Evolutionary conservation across 2,797 vertebrate species (phyloP), one percentile per base, ranked within the genome.

Genomic region (Eulemur coronatus): DNA sequence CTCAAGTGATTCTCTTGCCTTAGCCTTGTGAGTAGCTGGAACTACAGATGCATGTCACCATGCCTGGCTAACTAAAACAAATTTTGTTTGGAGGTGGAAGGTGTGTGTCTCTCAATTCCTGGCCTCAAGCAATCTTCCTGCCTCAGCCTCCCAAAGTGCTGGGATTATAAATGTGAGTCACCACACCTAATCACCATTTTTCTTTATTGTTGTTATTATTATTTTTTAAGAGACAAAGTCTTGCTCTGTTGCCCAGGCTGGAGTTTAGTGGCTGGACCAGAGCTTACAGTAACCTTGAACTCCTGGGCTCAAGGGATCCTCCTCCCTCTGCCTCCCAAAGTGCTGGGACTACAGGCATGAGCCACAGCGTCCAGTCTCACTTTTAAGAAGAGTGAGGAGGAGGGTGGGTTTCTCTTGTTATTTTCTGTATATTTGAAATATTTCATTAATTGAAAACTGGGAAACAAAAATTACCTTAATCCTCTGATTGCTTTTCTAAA

Each of bases 401-500:
- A 87, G 30, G 17, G 13, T 89, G 7, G 17, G 17, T 86, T 94
- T 93, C 26, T 93, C n/a, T 75, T 55, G 35, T 52, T 69, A 33
- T 89, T 75, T 79, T 76, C 70, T 87, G 8, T 85, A 33, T 72
- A 43, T 93, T 84, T 82, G 35, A 95, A 94, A 89, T 91, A 86
- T 85, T 84, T 89, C 59, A 89, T 93, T 96, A 95, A 81, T n/a
- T 84, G 57, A 89, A 93, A 57, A 75, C 33, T 89, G 90, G 72
- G 92, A 94, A 90, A 70, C 33, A 93, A 89, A 92, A 88, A 57
- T 43, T 65, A 59, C 63, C 70, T 84, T 70, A 93, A 95, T 90
- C 96, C 70, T 94, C 89, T 91, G 41, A 84, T 78, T 79, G 13
- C 78, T 80, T 96, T 98, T 94, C 93, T 96, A 85, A 89, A 70